Evolutionary conservation across 2,113 vertebrate species (phyloP).

Genomic region (Sialia sialis): DNA sequence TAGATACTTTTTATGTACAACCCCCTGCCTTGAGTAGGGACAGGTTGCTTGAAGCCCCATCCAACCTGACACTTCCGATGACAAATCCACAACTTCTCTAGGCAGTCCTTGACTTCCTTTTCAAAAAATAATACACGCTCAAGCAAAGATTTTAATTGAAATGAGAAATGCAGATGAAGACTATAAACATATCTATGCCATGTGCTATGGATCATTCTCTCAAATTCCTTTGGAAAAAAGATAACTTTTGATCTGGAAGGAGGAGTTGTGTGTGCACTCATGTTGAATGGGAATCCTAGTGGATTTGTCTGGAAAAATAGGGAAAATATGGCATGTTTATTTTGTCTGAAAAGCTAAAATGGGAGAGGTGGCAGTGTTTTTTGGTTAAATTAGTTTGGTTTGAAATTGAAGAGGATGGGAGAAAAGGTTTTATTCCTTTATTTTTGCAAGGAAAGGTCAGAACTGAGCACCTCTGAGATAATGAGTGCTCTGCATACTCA

Average conservation of each 20-base stretch:
- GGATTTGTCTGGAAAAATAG: not conserved
- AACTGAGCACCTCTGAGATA: not conserved
- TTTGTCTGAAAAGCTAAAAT: not conserved
- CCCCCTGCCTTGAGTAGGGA: too few species aligned
- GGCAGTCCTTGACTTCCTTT: not conserved
- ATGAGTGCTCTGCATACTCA: not conserved
- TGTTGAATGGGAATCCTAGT: not conserved
- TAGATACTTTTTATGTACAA: not conserved
- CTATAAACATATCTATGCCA: accelerated
- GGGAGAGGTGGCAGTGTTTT: not conserved
- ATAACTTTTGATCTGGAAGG: not conserved
- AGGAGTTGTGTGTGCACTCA: not conserved
- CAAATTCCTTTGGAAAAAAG: not conserved
- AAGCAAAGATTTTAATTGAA: not conserved
- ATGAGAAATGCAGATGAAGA: not conserved
- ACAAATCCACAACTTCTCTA: not conserved
- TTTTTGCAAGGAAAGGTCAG: not conserved
- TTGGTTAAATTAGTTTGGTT: not conserved
- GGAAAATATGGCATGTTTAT: not conserved
- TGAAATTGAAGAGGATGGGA: not conserved
- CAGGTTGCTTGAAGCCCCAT: not conserved
- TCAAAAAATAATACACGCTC: not conserved
- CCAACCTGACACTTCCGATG: accelerated
- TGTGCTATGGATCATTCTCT: not conserved
- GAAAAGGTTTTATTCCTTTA: not conserved